Evolutionary conservation across 1,140 invertebrate genomes (phyloP), one percentile per base, ranked within the genome.

Genomic region (Dysdera silvatica): DNA sequence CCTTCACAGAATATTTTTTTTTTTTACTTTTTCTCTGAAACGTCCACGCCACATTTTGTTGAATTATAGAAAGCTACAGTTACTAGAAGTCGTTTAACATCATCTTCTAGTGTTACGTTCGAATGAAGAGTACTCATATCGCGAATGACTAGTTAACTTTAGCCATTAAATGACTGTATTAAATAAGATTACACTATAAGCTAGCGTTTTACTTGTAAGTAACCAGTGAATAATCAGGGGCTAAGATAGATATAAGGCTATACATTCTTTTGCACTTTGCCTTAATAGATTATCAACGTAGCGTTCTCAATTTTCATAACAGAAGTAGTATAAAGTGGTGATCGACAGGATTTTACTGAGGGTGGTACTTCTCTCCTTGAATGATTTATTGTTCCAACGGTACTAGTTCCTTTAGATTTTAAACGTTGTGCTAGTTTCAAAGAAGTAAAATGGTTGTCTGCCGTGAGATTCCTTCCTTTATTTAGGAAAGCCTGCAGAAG

Each of bases 341-440:
- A 20, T 20, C 29, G 24, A 14, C 47, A 23, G 24, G 10, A 49
- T 49, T 49, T 49, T 5, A n/a, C 47, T 24, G n/a, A 18, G 16
- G n/a, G 41, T 45, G 47, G 24, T n/a, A 49, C 24, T 28, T 23
- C 47, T 53, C 51, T 53, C n/a, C 31, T 7, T 4, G 32, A 28
- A 33, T 32, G 32, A 33, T 32, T 53, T 5, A 53, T 18, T 53
- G 51, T 53, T 53, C 51, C 51, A 53, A 53, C 31, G 10, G 35
- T 4, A 24, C 31, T 53, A 18, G 28, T 53, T 33, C 8, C 10
- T 12, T 14, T 8, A 8, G 31, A 32, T 33, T 53, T 53, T 23
- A 35, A 35, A n/a, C 20, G 32, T 53, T 53, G 29, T 6, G 29
- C 4, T 24, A 53, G 18, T 33, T 53, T 53, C 35, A 53, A 4